A percentile compares a stretch with the other conserved stretches of the same genome.
These are phyloP conservation scores for Chloropsis cyanopogon DNA, from an alignment of 2,113 vertebrate species.

Conservation along the genomic window DNA sequence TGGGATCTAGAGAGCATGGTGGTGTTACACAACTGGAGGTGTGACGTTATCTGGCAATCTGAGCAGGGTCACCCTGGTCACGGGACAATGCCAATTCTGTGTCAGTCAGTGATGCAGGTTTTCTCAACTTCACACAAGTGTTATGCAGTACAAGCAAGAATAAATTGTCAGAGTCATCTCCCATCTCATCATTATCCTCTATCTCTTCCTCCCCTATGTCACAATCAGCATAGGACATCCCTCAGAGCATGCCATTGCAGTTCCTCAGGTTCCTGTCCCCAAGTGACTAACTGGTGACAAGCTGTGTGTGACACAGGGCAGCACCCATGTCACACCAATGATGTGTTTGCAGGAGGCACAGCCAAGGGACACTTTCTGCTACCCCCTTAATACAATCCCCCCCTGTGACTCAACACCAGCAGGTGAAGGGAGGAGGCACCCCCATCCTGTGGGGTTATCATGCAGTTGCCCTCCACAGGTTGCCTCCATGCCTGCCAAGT, in stretches of 20 bases:
- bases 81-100: neutral
- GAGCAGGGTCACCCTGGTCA: neutral
- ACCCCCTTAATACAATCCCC: neutral
- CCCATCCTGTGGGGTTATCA: accelerated
- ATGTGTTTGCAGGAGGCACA: neutral
- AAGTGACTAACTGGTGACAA: neutral
- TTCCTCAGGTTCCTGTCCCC: neutral
- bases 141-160: neutral
- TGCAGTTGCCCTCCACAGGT: neutral
- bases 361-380: neutral
- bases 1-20: neutral
- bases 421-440: neutral
- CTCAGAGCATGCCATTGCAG: neutral
- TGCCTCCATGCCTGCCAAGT: accelerated
- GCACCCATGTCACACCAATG: neutral
- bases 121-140: neutral
- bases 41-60: neutral
- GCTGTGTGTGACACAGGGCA: neutral
- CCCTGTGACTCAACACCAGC: neutral
- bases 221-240: neutral
- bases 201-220: neutral
- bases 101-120: neutral
- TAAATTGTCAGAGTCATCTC: neutral
- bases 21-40: constrained; percentile 15
- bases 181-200: neutral